phyloP scores from a whole-genome alignment of 1,140 invertebrate genomes.

The Acyrthosiphon pisum region DNA sequence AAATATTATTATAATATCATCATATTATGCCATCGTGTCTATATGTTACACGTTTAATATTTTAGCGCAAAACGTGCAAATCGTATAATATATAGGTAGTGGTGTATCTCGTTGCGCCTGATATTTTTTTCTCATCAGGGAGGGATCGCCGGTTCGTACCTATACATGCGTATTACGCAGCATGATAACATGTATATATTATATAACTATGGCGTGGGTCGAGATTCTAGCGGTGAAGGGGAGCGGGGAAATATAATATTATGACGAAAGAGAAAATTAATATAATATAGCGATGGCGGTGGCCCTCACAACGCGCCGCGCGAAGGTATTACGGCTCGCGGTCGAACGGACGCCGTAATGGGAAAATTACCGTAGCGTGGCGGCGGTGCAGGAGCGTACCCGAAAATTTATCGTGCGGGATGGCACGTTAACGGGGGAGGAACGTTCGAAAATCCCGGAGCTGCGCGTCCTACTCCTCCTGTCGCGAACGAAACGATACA shows the following conservation, averaged over 20 bases:
- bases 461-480: not conserved
- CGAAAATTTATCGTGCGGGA: not conserved
- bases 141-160: too few relatives aligned
- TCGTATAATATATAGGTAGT: too few relatives aligned
- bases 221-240: not conserved
- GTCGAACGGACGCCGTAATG: constrained; percentile 38
- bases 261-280: constrained; percentile 44
- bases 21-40: too few relatives aligned
- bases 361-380: constrained; percentile 48
- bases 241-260: not conserved
- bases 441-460: not conserved
- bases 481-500: not conserved
- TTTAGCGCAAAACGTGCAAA: too few relatives aligned
- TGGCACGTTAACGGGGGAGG: not conserved
- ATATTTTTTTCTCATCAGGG: too few relatives aligned
- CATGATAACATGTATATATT: too few relatives aligned
- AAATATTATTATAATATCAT: too few relatives aligned
- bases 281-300: not conserved
- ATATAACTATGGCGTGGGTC: not conserved
- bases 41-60: too few relatives aligned
- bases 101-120: too few relatives aligned
- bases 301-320: not conserved
- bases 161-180: too few relatives aligned
- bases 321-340: constrained; percentile 38
- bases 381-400: not conserved